Evolutionary conservation across 2,113 vertebrate species (phyloP), one percentile per base, ranked within the genome.

Genomic region (Trachemys scripta): DNA sequence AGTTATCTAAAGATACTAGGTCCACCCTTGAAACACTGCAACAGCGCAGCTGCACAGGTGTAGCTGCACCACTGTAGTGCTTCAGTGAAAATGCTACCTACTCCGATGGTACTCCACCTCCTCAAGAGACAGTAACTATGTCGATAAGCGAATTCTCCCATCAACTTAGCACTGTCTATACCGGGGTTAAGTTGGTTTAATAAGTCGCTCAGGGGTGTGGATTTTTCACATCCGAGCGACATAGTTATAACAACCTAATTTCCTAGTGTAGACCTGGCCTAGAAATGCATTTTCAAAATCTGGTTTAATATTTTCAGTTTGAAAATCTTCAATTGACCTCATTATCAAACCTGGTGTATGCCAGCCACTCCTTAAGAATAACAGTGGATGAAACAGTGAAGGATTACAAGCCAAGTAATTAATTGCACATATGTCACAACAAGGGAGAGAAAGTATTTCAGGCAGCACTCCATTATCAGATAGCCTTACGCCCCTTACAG

Each of bases 391-490:
- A 93, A 89, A 38, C 17, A 85, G 53, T 81, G 62, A 86, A 45
- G 49, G 42, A 16, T 80, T 87, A 29, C 90, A 45, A 89, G 59
- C 25, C 75, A 92, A 95, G 80, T 80, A 80, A 95, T 92, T 89
- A 96, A 80, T 38, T 93, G 84, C 29, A 93, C 8, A 90, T 35
- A 96, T 59, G 72, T 90, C 72, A 89, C 75, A 91, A 89, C 51
- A 59, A 29, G 50, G 17, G 22, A 84, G 8, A 65, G 9, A 88
- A 90, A 82, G 19, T 56, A 85, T 79, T 78, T 83, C 87, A 80
- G 83, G 56, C 57, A 96, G 62, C 84, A 89, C 82, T 93, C 51
- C 38, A 79, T 31, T 38, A 93, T 75, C 31, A 88, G 76, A 85
- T 53, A 89, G 57, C 75, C 5, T 38, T 82, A 90, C 17, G 22